A percentile compares a stretch with the other conserved stretches of the same genome.
Evolutionary conservation across 1,140 invertebrate genomes (phyloP).

Genomic region (Paramacrobiotus metropolitanus): DNA sequence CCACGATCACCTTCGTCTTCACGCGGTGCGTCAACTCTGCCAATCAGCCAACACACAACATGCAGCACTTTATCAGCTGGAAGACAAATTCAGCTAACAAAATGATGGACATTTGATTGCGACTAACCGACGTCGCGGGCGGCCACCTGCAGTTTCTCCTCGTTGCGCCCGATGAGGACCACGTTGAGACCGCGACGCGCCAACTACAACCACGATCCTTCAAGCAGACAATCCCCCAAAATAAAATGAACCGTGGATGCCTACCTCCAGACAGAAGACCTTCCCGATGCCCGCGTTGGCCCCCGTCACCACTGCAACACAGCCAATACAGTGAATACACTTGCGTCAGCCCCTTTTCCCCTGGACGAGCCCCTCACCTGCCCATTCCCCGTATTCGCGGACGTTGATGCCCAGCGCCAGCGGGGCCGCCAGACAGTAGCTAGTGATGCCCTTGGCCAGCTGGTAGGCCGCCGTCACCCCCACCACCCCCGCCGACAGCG

Average conservation of each 20-base stretch:
- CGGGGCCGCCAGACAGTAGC: not conserved
- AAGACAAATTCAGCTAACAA: not conserved
- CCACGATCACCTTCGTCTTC: conserved; percentile 4
- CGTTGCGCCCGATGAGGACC: not conserved
- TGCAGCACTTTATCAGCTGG: not conserved
- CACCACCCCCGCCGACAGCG: not conserved
- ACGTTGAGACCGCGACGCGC: not conserved
- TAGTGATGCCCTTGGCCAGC: not conserved
- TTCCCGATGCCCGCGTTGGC: not conserved
- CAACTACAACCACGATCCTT: not conserved
- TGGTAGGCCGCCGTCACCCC: not conserved
- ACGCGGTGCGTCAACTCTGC: not conserved
- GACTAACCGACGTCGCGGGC: conserved; percentile 1
- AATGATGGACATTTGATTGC: not conserved
- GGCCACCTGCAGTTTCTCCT: not conserved
- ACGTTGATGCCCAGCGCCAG: not conserved
- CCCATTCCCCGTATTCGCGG: not conserved
- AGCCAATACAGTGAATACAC: not conserved
- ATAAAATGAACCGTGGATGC: not conserved
- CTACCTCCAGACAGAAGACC: not conserved
- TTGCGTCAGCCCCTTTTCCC: not conserved
- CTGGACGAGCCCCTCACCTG: not conserved
- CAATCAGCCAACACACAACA: not conserved
- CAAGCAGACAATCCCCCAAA: not conserved
- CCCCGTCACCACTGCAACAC: not conserved